A percentile compares a stretch with the other conserved stretches of the same genome.
Evolutionary conservation across 2,113 vertebrate genomes (phyloP).

Genomic region (Gavialis gangeticus): DNA sequence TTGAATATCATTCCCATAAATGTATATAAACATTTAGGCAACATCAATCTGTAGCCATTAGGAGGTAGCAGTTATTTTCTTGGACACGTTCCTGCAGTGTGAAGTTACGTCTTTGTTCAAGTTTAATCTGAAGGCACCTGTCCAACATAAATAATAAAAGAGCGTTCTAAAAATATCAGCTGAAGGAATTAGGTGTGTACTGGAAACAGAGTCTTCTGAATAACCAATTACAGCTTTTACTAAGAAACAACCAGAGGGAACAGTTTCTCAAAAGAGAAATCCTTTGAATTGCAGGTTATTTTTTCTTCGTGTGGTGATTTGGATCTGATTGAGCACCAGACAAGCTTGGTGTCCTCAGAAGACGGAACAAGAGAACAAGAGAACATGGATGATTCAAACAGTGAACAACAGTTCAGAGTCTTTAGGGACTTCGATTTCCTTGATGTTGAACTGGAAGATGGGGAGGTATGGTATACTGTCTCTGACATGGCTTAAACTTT

Average conservation of each 20-base stretch:
- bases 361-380: constrained; percentile 93
- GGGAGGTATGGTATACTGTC: constrained; percentile 87
- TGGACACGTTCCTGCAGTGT: constrained; percentile 69
- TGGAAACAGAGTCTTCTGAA: constrained; percentile 76
- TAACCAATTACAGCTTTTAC: constrained; percentile 66
- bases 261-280: constrained; percentile 67
- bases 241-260: constrained; percentile 64
- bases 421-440: constrained; percentile 99
- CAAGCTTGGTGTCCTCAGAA: constrained; percentile 94
- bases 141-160: constrained; percentile 88
- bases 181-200: constrained; percentile 87
- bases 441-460: constrained; percentile 98
- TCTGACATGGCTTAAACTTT: constrained; percentile 42
- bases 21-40: constrained; percentile 53
- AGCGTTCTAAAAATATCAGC: constrained; percentile 85
- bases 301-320: constrained; percentile 98
- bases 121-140: constrained; percentile 84
- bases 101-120: constrained; percentile 75
- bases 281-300: constrained; percentile 87
- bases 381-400: constrained; percentile 95
- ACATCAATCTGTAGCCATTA: constrained; percentile 62
- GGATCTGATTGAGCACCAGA: constrained; percentile 96
- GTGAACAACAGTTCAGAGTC: constrained; percentile 97
- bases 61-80: constrained; percentile 65
- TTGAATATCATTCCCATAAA: constrained; percentile 40